phyloP scores from a whole-genome alignment of 1,140 invertebrate species.

The Drosophila nigrodunni region DNA sequence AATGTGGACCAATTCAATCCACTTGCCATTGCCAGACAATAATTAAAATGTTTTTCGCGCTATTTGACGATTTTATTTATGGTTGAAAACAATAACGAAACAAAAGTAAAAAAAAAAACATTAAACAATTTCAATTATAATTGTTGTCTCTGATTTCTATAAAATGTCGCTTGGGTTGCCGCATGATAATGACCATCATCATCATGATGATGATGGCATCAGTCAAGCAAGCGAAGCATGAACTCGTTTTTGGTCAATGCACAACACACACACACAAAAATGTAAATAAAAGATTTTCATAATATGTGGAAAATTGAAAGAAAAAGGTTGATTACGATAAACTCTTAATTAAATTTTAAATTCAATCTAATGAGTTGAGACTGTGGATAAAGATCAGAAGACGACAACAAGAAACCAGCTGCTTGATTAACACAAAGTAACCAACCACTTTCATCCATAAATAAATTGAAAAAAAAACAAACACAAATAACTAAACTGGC shows the following conservation, averaged over 20 bases:
- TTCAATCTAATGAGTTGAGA: neutral
- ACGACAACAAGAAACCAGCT: conserved; percentile 3
- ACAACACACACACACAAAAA: conserved; percentile 37
- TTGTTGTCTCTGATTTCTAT: conserved; percentile 56
- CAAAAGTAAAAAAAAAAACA: conserved; percentile 6
- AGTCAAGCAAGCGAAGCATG: conserved; percentile 60
- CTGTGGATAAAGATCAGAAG: conserved; percentile 23
- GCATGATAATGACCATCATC: conserved; percentile 4
- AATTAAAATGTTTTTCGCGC: conserved; percentile 75
- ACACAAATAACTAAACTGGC: conserved; percentile 46
- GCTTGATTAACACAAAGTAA: conserved; percentile 12
- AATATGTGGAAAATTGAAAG: conserved; percentile 16
- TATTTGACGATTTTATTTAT: conserved; percentile 52
- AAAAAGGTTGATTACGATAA: conserved; percentile 15
- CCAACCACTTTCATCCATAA: conserved; percentile 77
- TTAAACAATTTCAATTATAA: conserved; percentile 57
- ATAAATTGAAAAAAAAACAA: conserved; percentile 69
- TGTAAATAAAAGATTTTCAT: conserved; percentile 35
- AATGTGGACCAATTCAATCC: conserved; percentile 45
- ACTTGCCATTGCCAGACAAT: conserved; percentile 62
- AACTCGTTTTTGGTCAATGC: conserved; percentile 72
- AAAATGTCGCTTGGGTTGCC: conserved; percentile 49
- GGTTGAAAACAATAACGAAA: conserved; percentile 6
- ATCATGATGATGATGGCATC: conserved; percentile 17
- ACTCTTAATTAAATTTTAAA: conserved; percentile 9